Percentiles rank a stretch among this genome's conserved stretches.
Evolutionary conservation across 2,888 invertebrate genomes (phyloP).

Genomic region (Tachina fera): DNA sequence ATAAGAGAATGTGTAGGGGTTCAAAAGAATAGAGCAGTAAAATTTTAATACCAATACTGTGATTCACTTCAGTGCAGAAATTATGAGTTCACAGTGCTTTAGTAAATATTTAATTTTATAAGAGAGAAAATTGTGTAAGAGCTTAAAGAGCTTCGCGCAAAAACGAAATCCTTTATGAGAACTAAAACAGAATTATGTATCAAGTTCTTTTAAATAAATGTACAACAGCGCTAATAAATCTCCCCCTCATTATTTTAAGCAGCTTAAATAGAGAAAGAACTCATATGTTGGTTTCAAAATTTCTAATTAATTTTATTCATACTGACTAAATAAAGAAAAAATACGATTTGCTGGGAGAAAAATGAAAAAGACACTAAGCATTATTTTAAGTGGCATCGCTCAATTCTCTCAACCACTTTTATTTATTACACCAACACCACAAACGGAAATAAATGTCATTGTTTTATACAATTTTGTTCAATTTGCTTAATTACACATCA

Average conservation of each 20-base stretch:
- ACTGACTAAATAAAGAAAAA: not conserved
- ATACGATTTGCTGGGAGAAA: not conserved
- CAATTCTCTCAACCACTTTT: constrained; percentile 3
- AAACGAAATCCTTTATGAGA: not conserved
- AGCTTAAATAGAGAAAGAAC: constrained; percentile 7
- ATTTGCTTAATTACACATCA: constrained; percentile 71
- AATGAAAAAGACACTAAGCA: constrained; percentile 11
- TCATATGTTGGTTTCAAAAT: constrained; percentile 25
- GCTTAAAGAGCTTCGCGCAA: too few species aligned
- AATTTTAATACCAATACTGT: constrained; percentile 7
- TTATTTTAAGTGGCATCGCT: constrained; percentile 19
- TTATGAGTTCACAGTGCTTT: not conserved
- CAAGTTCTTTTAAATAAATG: not conserved
- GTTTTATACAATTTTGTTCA: constrained; percentile 58
- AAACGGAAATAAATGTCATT: constrained; percentile 43
- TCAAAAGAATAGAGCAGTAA: not conserved
- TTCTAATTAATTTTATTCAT: constrained; percentile 28
- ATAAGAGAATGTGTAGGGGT: not conserved
- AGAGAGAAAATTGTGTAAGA: not conserved
- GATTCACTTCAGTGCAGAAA: not conserved
- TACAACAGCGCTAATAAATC: not conserved
- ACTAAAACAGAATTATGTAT: constrained; percentile 4
- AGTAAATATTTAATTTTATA: not conserved
- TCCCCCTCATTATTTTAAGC: constrained; percentile 11
- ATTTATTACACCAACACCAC: not conserved